phyloP scores from a whole-genome alignment of 2,797 vertebrate species.

The Triplophysa bombifrons region DNA sequence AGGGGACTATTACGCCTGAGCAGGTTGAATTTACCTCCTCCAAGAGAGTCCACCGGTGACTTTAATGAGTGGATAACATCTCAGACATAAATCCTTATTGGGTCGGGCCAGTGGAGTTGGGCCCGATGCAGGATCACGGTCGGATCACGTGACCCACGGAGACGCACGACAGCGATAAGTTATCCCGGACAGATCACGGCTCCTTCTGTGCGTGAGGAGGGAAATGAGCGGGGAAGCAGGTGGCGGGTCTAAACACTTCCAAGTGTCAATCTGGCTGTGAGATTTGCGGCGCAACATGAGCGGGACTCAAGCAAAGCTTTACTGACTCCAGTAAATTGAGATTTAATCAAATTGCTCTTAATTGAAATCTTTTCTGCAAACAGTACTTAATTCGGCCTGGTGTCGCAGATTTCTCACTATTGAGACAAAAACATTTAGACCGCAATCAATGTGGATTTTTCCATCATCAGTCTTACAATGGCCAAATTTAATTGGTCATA shows the following conservation, averaged over 20 bases:
- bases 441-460: neutral
- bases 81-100: slow-evolving; percentile 69
- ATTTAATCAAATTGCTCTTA: slow-evolving; percentile 53
- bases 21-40: slow-evolving; percentile 68
- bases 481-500: neutral
- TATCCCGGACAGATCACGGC: slow-evolving; percentile 42
- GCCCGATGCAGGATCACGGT: slow-evolving; percentile 55
- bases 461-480: neutral
- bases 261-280: slow-evolving; percentile 67
- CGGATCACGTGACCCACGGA: slow-evolving; percentile 15
- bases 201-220: slow-evolving; percentile 59
- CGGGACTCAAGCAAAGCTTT: slow-evolving; percentile 40
- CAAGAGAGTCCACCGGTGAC: slow-evolving; percentile 57
- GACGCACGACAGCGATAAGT: slow-evolving; percentile 39
- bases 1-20: slow-evolving; percentile 67
- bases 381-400: slow-evolving; percentile 31
- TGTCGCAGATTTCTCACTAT: neutral
- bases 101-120: slow-evolving; percentile 62
- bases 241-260: slow-evolving; percentile 68
- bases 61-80: slow-evolving; percentile 69
- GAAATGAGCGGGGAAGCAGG: slow-evolving; percentile 66
- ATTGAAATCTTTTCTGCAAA: slow-evolving; percentile 52
- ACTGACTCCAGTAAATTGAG: slow-evolving; percentile 44
- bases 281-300: slow-evolving; percentile 60
- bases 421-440: slow-evolving; percentile 22